phyloP scores from a whole-genome alignment of 2,113 vertebrate genomes.

The Lepus timidus region DNA sequence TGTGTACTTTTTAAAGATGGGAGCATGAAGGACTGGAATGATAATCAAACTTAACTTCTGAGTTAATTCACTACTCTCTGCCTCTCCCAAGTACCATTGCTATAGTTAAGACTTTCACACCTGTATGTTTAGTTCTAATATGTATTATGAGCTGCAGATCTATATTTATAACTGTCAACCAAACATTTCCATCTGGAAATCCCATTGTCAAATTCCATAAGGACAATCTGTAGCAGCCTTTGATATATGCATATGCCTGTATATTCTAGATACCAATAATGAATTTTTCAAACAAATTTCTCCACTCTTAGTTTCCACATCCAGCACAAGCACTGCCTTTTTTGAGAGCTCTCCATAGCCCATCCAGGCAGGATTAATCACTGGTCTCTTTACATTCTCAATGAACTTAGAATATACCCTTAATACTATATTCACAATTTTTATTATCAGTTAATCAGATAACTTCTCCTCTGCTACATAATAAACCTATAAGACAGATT shows the following conservation, averaged over 20 bases:
- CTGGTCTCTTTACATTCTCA: background rate
- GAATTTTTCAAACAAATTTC: background rate
- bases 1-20: background rate
- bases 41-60: background rate
- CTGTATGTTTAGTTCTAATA: background rate
- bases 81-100: background rate
- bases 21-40: background rate
- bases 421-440: slow-evolving; percentile 33
- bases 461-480: background rate
- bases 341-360: background rate
- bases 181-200: background rate
- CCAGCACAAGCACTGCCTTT: background rate
- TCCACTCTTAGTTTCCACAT: background rate
- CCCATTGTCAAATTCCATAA: background rate
- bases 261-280: background rate
- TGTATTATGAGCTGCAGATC: background rate
- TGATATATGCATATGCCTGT: background rate
- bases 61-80: background rate
- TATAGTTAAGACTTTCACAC: background rate
- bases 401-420: background rate
- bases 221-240: background rate
- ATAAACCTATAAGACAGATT: background rate
- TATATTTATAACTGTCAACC: slow-evolving; percentile 14
- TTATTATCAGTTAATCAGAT: background rate
- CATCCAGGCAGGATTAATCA: background rate